Percentiles rank a stretch among this genome's conserved stretches.
Conservation (phyloP, 2,797 vertebrate species). For the Delichon dasypus region DNA sequence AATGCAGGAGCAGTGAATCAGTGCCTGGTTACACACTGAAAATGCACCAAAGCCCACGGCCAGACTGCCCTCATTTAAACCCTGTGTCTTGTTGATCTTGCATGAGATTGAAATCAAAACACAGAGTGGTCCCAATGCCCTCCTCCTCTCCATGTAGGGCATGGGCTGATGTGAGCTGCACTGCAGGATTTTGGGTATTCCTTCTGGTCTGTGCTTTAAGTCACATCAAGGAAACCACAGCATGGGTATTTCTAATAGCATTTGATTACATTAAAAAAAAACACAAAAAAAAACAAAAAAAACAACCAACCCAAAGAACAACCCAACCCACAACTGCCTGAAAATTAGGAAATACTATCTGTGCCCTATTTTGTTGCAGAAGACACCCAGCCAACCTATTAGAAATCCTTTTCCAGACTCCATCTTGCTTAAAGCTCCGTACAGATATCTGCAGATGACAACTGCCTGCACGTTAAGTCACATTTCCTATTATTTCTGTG, state of each 20-base stretch:
- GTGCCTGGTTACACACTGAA: not conserved
- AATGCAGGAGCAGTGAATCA: conserved; percentile 7
- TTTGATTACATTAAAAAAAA: not conserved
- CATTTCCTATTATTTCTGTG: conserved; percentile 10
- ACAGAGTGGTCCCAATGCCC: not conserved
- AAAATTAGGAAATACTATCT: not conserved
- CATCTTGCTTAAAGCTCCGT: not conserved
- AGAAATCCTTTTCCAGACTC: not conserved
- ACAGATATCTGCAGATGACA: not conserved
- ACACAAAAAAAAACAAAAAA: not conserved
- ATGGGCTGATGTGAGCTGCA: not conserved
- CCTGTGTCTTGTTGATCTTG: not conserved
- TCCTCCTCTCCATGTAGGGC: not conserved
- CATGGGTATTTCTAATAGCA: not conserved
- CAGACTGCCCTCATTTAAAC: conserved; percentile 13
- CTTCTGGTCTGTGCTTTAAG: not conserved
- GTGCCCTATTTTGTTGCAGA: not conserved
- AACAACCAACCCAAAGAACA: not conserved
- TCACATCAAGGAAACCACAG: not conserved
- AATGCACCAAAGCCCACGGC: not conserved
- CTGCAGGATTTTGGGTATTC: not conserved
- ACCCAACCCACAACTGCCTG: not conserved
- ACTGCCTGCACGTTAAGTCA: not conserved
- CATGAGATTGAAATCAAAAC: not conserved
- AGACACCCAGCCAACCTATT: not conserved